Conservation (phyloP, 2,113 vertebrate species). For the Craseonycteris thonglongyai region DNA sequence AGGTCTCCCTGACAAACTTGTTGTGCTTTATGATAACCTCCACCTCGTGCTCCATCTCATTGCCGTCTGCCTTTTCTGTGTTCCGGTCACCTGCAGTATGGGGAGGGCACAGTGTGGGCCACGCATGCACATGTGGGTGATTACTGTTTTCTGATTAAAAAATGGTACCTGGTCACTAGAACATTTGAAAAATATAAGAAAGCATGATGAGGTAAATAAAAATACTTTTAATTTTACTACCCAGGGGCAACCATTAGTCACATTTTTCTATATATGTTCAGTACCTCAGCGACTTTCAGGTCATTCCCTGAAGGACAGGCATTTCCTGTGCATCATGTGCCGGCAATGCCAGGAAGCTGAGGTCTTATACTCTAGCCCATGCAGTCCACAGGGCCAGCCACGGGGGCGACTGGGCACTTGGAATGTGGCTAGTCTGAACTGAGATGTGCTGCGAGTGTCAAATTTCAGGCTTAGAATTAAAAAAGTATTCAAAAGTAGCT, state of each 20-base stretch:
- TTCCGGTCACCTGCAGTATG: constrained; percentile 85
- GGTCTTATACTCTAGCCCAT: neutral
- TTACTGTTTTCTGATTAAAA: neutral
- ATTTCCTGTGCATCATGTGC: fast-evolving
- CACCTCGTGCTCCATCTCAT: constrained; percentile 76
- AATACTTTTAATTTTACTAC: neutral
- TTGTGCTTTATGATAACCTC: constrained; percentile 80
- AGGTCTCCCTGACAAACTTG: constrained; percentile 77
- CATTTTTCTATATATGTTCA: neutral
- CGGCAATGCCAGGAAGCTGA: too few relatives aligned
- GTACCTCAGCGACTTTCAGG: neutral
- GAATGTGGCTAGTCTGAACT: fast-evolving
- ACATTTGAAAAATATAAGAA: neutral
- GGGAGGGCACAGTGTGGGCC: fast-evolving
- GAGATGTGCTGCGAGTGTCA: neutral
- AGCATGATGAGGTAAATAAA: too few relatives aligned
- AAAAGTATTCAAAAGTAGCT: too few relatives aligned
- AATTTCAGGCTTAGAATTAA: neutral
- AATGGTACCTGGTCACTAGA: neutral
- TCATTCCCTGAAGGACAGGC: neutral
- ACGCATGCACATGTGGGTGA: fast-evolving
- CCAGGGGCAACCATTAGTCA: neutral
- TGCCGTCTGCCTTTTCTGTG: constrained; percentile 69
- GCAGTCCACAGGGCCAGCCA: neutral
- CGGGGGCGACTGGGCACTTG: neutral